phyloP scores from a whole-genome alignment of 2,888 invertebrate species.

The Scaptomyza reducta region DNA sequence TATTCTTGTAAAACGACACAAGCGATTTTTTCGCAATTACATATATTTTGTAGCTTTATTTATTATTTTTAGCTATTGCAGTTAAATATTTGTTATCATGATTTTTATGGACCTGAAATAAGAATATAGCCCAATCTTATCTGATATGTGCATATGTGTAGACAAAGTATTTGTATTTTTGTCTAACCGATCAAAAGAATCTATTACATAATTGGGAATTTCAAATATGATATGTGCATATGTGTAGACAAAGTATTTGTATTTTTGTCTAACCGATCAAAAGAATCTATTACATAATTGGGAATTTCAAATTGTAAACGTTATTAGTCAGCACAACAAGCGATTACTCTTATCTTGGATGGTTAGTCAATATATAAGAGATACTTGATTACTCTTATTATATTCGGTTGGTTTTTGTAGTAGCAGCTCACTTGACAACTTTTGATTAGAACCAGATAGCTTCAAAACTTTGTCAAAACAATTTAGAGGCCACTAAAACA shows the following conservation, averaged over 20 bases:
- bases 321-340: neutral
- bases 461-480: neutral
- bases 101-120: neutral
- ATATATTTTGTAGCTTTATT: conserved; percentile 4
- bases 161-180: neutral
- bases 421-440: neutral
- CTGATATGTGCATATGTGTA: neutral
- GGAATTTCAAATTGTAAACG: neutral
- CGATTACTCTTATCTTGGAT: neutral
- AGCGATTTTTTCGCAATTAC: neutral
- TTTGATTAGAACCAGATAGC: neutral
- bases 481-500: neutral
- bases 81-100: conserved; percentile 4
- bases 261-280: neutral
- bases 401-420: no score
- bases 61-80: conserved; percentile 16
- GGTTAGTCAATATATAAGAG: neutral
- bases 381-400: no score
- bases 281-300: neutral
- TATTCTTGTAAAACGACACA: neutral
- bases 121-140: conserved; percentile 3
- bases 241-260: no score
- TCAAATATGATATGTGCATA: neutral
- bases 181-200: neutral
- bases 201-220: neutral